Conservation (phyloP, 92 coral and sea anemone species). For the Palythoa heliodiscus region DNA sequence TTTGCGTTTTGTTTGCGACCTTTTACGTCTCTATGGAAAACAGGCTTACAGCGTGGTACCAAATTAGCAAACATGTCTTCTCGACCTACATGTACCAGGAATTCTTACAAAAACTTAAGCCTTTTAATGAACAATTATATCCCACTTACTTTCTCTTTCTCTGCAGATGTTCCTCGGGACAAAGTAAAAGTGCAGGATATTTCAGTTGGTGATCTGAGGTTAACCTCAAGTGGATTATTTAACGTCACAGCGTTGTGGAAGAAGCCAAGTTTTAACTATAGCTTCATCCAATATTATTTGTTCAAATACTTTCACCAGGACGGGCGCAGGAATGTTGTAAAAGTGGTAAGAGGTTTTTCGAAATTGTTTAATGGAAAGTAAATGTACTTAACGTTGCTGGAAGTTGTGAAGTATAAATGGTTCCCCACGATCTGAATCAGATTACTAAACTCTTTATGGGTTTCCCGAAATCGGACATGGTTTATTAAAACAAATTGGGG, state of each 20-base stretch:
- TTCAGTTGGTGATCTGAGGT: background rate
- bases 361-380: background rate
- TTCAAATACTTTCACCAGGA: constrained; percentile 23
- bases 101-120: no score
- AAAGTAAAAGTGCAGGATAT: background rate
- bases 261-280: constrained; percentile 18
- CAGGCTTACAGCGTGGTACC: no score
- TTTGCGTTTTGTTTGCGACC: no score
- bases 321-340: background rate
- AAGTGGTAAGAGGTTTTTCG: background rate
- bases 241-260: constrained; percentile 10
- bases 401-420: no score
- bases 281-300: constrained; percentile 1
- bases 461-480: no score
- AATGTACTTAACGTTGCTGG: no score
- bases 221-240: background rate
- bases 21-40: no score
- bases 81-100: no score
- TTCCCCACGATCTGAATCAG: no score
- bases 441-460: no score
- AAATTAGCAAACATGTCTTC: no score
- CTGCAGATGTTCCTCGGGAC: constrained; percentile 12
- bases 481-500: no score
- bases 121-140: background rate
- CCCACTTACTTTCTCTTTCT: background rate